Conservation (phyloP, 2,113 vertebrate species). For the Cichladusa arquata region DNA sequence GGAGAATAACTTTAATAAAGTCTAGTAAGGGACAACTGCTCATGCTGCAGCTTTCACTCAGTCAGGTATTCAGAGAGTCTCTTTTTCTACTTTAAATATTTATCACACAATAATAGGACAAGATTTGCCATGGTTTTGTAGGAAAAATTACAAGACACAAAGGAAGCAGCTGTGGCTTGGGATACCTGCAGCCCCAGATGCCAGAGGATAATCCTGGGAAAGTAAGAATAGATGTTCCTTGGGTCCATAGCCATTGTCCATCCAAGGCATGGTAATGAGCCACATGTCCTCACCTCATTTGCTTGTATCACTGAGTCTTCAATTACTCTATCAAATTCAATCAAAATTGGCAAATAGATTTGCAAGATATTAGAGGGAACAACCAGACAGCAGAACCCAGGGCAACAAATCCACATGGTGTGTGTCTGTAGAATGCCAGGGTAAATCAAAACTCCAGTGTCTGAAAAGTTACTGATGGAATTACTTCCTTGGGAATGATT, state of each 20-base stretch:
- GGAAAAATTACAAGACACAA: neutral
- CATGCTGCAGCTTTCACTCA: neutral
- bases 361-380: neutral
- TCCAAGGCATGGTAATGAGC: neutral
- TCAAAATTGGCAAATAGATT: neutral
- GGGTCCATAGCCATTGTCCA: neutral
- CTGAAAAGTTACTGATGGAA: neutral
- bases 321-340: neutral
- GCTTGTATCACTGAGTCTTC: neutral
- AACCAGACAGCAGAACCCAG: neutral
- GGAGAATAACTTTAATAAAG: neutral
- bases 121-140: neutral
- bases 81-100: neutral
- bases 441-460: neutral
- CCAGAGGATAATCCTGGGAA: neutral
- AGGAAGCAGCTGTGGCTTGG: neutral
- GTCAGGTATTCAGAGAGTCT: neutral
- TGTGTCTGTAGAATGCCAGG: neutral
- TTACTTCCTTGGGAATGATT: neutral
- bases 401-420: neutral
- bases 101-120: accelerated
- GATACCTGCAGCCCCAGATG: neutral
- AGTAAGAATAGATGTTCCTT: neutral
- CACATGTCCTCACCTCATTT: neutral
- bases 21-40: neutral